phyloP scores from a whole-genome alignment of 2,888 invertebrate species.

The Archips xylosteana region DNA sequence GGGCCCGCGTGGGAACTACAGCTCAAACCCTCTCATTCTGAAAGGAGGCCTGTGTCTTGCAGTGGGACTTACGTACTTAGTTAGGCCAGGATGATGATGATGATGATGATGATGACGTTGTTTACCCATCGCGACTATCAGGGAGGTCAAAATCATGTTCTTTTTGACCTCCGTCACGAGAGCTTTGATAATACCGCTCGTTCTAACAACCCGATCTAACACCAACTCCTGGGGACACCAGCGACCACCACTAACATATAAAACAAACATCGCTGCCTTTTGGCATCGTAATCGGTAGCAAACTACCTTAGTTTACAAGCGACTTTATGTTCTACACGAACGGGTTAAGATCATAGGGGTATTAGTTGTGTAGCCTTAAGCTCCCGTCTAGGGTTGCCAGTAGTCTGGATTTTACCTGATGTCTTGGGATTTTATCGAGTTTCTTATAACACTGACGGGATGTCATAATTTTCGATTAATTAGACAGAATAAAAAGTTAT shows the following conservation, averaged over 20 bases:
- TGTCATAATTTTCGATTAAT: background rate
- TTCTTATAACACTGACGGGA: background rate
- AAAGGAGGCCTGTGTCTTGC: no score
- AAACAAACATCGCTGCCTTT: constrained; percentile 75
- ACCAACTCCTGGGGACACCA: constrained; percentile 68
- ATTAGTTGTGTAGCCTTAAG: constrained; percentile 57
- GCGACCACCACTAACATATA: constrained; percentile 70
- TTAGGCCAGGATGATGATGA: no score
- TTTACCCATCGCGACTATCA: background rate
- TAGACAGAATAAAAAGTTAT: no score
- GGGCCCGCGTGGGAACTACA: no score
- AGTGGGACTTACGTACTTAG: no score
- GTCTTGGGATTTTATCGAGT: background rate
- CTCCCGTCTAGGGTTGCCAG: constrained; percentile 37
- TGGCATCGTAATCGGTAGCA: constrained; percentile 72
- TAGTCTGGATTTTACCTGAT: background rate
- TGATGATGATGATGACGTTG: background rate
- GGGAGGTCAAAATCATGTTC: constrained; percentile 53
- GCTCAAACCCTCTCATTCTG: no score
- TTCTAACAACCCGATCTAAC: constrained; percentile 64
- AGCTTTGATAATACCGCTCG: constrained; percentile 57
- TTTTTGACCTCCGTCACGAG: constrained; percentile 35
- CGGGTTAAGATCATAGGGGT: constrained; percentile 35
- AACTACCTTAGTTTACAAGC: constrained; percentile 42
- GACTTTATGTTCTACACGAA: constrained; percentile 46